Conservation (phyloP, 2,797 vertebrate species). For the Erethizon dorsatum region DNA sequence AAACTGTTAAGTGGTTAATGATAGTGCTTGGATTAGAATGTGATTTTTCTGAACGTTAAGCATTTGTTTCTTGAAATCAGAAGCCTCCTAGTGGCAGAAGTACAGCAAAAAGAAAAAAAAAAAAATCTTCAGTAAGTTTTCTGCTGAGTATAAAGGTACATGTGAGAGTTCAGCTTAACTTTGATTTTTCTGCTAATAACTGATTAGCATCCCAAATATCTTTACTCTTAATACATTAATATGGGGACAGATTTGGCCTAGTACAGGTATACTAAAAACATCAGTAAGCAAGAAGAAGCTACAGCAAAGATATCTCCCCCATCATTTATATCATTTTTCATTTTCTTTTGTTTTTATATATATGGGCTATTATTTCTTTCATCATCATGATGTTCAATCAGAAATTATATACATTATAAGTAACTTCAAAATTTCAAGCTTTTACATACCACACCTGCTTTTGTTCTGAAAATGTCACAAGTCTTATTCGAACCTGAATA, state of each 20-base stretch:
- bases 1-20: neutral
- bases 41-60: neutral
- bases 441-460: neutral
- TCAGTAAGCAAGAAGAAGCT: neutral
- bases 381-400: neutral
- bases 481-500: neutral
- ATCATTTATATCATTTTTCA: neutral
- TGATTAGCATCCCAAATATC: neutral
- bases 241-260: neutral
- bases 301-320: neutral
- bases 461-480: neutral
- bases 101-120: neutral
- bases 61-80: neutral
- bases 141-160: neutral
- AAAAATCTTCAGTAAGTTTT: neutral
- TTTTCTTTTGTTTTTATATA: neutral
- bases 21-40: neutral
- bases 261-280: neutral
- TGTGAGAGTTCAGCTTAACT: neutral
- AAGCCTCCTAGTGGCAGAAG: slow-evolving; percentile 67
- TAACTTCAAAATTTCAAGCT: neutral
- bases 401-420: neutral
- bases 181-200: neutral
- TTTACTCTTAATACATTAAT: neutral
- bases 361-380: neutral